These are phyloP conservation scores for Cyprinodon brontotheroides DNA, from an alignment of 2,113 vertebrate genomes.

Conservation along the genomic window DNA sequence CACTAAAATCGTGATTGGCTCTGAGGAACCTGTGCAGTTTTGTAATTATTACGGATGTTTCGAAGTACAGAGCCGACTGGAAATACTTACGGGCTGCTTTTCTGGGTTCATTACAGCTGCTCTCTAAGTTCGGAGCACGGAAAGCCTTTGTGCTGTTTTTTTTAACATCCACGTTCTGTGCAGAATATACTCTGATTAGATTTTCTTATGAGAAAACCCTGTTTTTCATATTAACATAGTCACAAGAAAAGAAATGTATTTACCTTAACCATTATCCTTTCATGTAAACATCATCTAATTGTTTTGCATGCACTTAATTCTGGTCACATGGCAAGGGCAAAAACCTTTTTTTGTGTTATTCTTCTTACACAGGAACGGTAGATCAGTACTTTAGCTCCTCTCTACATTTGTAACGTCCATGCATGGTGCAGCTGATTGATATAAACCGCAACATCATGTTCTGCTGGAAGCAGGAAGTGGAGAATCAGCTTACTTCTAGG, in stretches of 20 bases:
- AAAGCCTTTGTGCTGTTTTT: conserved; percentile 61
- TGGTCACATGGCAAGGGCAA: conserved; percentile 59
- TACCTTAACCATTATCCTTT: conserved; percentile 61
- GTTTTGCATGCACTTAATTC: conserved; percentile 78
- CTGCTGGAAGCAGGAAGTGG: conserved; percentile 39
- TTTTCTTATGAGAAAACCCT: conserved; percentile 61
- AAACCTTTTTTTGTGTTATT: conserved; percentile 65
- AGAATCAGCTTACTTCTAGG: conserved; percentile 29
- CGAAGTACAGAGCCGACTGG: conserved; percentile 50
- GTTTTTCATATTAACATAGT: conserved; percentile 60
- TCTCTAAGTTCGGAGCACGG: conserved; percentile 56
- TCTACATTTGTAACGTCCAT: conserved; percentile 63
- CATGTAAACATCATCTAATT: conserved; percentile 70
- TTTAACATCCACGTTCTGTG: conserved; percentile 66
- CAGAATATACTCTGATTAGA: conserved; percentile 72
- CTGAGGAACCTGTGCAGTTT: conserved; percentile 56
- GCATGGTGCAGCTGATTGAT: conserved; percentile 67
- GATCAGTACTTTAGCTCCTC: conserved; percentile 67
- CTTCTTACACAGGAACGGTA: conserved; percentile 64
- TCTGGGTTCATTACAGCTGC: conserved; percentile 57
- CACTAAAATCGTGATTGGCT: conserved; percentile 29
- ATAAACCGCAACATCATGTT: conserved; percentile 59
- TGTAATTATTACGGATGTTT: conserved; percentile 64
- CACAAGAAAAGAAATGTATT: conserved; percentile 70
- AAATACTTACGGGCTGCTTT: conserved; percentile 55